Evolutionary conservation across 2,888 invertebrate species (phyloP).

Genomic region (Prosapia bicincta): DNA sequence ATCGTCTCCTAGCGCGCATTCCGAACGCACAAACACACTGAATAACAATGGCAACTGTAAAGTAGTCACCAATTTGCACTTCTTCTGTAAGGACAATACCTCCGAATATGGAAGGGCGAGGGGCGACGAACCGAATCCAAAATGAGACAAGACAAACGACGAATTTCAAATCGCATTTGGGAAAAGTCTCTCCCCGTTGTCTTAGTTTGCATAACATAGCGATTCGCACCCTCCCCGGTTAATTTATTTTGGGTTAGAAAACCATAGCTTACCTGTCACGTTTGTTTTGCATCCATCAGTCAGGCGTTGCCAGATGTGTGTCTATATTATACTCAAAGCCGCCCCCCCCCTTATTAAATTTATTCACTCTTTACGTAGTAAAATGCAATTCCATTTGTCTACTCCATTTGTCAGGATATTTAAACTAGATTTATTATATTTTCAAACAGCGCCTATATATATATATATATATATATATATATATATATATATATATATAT

Average conservation of each 20-base stretch:
- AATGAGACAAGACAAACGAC: slow-evolving; percentile 23
- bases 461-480: no score
- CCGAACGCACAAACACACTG: background rate
- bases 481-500: no score
- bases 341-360: no score
- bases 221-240: background rate
- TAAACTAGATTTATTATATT: no score
- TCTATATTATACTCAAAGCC: no score
- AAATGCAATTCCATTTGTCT: no score
- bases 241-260: background rate
- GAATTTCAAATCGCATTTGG: slow-evolving; percentile 12
- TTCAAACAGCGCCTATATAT: no score
- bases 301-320: no score
- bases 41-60: background rate
- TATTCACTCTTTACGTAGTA: no score
- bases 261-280: background rate
- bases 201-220: slow-evolving; percentile 2
- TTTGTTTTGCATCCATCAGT: background rate
- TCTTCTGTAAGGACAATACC: background rate
- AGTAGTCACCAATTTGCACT: background rate
- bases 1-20: background rate
- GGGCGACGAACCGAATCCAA: slow-evolving; percentile 21
- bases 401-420: no score
- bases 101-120: background rate
- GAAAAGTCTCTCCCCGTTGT: background rate